Conservation (phyloP, 2,888 invertebrate species). For the Vesta saturnalis region DNA sequence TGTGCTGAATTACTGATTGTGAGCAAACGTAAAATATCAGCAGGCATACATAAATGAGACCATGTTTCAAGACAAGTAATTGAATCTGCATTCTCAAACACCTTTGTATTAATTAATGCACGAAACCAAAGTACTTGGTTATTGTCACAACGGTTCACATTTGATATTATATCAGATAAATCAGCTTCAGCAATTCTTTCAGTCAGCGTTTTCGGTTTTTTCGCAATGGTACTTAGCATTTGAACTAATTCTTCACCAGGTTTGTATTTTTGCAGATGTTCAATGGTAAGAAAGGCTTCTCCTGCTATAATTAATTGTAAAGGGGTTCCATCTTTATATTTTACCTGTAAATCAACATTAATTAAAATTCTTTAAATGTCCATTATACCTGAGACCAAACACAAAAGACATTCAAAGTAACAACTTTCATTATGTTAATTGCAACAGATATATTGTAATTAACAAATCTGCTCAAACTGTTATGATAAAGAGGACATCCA, state of each 20-base stretch:
- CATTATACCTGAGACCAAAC: conserved; percentile 58
- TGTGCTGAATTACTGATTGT: conserved; percentile 41
- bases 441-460: conserved; percentile 47
- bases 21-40: conserved; percentile 51
- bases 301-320: conserved; percentile 54
- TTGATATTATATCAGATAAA: conserved; percentile 50
- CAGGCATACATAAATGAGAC: conserved; percentile 51
- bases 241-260: conserved; percentile 51
- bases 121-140: conserved; percentile 55
- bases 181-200: conserved; percentile 54
- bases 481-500: conserved; percentile 39
- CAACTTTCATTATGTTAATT: conserved; percentile 47
- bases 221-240: conserved; percentile 53
- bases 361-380: conserved; percentile 19
- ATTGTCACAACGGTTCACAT: conserved; percentile 50
- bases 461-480: conserved; percentile 45
- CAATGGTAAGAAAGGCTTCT: conserved; percentile 53
- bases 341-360: conserved; percentile 41
- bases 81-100: conserved; percentile 50
- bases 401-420: conserved; percentile 56
- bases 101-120: conserved; percentile 51
- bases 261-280: conserved; percentile 52
- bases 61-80: conserved; percentile 51
- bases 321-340: conserved; percentile 46
- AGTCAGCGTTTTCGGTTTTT: conserved; percentile 55